phyloP scores from a whole-genome alignment of 2,888 invertebrate genomes.

The Dryobotodes eremita region DNA sequence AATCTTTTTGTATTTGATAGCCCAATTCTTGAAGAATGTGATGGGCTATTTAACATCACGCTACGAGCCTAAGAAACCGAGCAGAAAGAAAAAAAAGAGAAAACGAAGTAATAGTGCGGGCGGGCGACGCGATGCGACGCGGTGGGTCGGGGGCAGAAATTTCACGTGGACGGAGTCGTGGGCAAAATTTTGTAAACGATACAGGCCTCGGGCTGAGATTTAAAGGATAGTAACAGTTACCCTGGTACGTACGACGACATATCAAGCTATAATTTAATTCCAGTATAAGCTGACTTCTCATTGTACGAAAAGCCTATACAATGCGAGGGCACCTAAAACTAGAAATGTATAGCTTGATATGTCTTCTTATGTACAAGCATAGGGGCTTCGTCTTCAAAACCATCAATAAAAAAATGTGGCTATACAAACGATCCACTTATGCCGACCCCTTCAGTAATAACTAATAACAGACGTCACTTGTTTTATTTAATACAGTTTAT shows the following conservation, averaged over 20 bases:
- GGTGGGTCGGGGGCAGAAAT: background rate
- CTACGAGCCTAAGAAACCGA: too few relatives aligned
- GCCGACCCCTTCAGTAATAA: background rate
- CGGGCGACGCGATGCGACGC: background rate
- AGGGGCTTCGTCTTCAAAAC: background rate
- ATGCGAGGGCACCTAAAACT: too few relatives aligned
- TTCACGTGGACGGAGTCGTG: background rate
- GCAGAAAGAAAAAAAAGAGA: background rate
- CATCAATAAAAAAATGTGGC: background rate
- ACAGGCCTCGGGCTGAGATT: background rate
- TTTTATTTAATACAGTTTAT: slow-evolving; percentile 9
- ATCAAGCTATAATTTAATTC: too few relatives aligned
- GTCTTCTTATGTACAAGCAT: too few relatives aligned
- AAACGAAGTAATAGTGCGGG: background rate
- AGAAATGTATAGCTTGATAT: too few relatives aligned
- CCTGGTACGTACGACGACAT: too few relatives aligned
- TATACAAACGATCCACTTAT: background rate
- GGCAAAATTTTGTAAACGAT: background rate
- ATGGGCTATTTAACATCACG: background rate
- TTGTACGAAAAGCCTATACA: too few relatives aligned
- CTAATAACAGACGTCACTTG: slow-evolving; percentile 1
- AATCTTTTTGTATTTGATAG: background rate
- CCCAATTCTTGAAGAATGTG: background rate
- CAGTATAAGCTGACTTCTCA: too few relatives aligned
- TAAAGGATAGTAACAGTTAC: background rate